Percentiles rank a stretch among this genome's conserved stretches.
Conservation (phyloP, 2,888 invertebrate genomes). For the Piscicola geometra region DNA sequence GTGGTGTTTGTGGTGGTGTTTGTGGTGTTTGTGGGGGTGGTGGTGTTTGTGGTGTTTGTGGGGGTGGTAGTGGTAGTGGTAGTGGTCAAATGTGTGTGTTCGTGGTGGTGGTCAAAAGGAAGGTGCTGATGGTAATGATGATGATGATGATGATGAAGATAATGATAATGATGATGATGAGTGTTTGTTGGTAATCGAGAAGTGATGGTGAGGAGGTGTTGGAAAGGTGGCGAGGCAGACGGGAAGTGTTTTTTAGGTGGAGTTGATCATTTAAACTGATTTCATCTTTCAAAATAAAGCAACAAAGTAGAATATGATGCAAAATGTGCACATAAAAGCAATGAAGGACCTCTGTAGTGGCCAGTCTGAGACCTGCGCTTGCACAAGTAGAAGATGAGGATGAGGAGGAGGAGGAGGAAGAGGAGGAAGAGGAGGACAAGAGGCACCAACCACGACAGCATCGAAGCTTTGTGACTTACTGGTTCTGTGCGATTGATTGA, state of each 20-base stretch:
- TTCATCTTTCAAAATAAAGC: not conserved
- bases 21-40: too few species aligned
- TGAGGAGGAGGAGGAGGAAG: conserved; percentile 7
- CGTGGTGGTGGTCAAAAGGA: too few species aligned
- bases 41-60: not conserved
- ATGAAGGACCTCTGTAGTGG: not conserved
- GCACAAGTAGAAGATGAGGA: conserved; percentile 4
- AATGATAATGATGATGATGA: too few species aligned
- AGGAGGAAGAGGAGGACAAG: conserved; percentile 10
- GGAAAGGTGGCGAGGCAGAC: too few species aligned
- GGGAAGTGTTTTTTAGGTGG: too few species aligned
- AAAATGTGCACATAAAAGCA: not conserved
- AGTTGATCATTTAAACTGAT: too few species aligned
- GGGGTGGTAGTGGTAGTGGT: not conserved
- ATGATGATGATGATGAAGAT: too few species aligned
- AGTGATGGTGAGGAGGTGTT: too few species aligned
- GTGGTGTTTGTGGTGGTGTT: not conserved
- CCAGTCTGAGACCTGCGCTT: not conserved
- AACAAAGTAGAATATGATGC: not conserved
- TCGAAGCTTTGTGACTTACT: not conserved
- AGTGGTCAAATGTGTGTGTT: too few species aligned
- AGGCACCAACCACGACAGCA: conserved; percentile 1
- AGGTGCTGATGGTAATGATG: too few species aligned
- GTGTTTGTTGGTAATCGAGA: too few species aligned
- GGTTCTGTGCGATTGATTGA: not conserved